These are phyloP conservation scores for Salarias fasciatus DNA, from an alignment of 2,797 vertebrate genomes.

Conservation along the genomic window DNA sequence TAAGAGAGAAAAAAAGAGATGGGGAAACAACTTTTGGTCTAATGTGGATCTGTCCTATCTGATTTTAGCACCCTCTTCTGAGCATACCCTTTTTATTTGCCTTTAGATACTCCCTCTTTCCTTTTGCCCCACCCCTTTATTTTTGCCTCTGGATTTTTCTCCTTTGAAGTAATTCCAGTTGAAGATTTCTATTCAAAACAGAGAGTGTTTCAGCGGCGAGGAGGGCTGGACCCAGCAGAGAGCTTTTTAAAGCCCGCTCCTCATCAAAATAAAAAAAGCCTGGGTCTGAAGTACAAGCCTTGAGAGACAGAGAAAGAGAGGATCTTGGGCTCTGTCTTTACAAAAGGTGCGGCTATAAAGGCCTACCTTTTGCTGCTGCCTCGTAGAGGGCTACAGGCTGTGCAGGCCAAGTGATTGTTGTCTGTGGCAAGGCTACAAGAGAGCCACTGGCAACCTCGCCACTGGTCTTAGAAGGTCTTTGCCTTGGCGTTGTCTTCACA, in stretches of 20 bases:
- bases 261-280: conserved; percentile 73
- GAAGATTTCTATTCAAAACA: conserved; percentile 70
- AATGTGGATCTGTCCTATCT: conserved; percentile 33
- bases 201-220: conserved; percentile 57
- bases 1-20: conserved; percentile 31
- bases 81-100: conserved; percentile 47
- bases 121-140: conserved; percentile 33
- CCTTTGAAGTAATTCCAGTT: conserved; percentile 69
- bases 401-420: conserved; percentile 53
- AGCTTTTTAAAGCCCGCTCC: conserved; percentile 53
- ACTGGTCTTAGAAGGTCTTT: conserved; percentile 68
- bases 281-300: conserved; percentile 57
- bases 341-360: conserved; percentile 56
- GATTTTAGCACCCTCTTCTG: conserved; percentile 39
- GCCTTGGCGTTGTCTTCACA: conserved; percentile 57
- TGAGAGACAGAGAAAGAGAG: conserved; percentile 43
- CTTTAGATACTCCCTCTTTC: conserved; percentile 35
- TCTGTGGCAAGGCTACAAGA: conserved; percentile 57
- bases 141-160: conserved; percentile 48
- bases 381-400: conserved; percentile 61
- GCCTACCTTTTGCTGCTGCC: conserved; percentile 48
- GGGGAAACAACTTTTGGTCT: conserved; percentile 13
- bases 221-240: conserved; percentile 64
- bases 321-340: conserved; percentile 48
- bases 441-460: conserved; percentile 68